Base-by-base conservation (phyloP, 30 jellyfish, hydroid and myxozoan genomes). In the Chrysaora quinquecirrha region DNA sequence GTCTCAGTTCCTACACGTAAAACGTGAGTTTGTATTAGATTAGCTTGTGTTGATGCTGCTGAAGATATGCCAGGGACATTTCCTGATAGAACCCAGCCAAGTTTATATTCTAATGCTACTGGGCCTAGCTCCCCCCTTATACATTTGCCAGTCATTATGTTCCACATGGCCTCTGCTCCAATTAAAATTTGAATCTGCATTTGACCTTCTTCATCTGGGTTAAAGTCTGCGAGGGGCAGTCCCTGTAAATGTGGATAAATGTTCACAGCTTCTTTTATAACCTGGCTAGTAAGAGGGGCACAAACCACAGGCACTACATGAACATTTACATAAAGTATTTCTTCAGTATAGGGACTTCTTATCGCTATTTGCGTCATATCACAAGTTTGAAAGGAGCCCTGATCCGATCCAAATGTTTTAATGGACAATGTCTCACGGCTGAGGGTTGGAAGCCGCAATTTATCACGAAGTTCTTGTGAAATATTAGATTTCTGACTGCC, bases 231-330 rank as follows among this genome's bases (percentile, higher is more conserved):
- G 48, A 49, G 47, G 20, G 21, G 52, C 29, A 38, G 85, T 34
- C 32, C 34, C 19, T 12, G 24, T 78, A 73, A 11, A 19, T 73
- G 76, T 18, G 34, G 73, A 29, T 33, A 48, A 21, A 1, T 73
- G 32, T 20, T 35, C 30, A 63, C 6, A 14, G 78, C 78, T n/a
- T 10, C 18, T 73, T 20, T 38, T 49, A 80, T 64, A 29, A 20
- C 75, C 34, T 80, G 90, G 30, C 52, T 30, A 64, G 30, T 25
- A 52, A 80, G 75, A 12, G 84, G 90, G 32, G 82, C 83, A 34
- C 90, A 80, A 34, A 80, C 83, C 19, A 68, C 74, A 28, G 83
- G 73, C 29, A 64, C 75, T 3, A 67, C 83, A 66, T 80, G 49
- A 27, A 75, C 90, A 18, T 46, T 80, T 14, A 80, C 74, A 52